phyloP scores from a whole-genome alignment of 2,888 invertebrate genomes.

The Neoaliturus tenellus region DNA sequence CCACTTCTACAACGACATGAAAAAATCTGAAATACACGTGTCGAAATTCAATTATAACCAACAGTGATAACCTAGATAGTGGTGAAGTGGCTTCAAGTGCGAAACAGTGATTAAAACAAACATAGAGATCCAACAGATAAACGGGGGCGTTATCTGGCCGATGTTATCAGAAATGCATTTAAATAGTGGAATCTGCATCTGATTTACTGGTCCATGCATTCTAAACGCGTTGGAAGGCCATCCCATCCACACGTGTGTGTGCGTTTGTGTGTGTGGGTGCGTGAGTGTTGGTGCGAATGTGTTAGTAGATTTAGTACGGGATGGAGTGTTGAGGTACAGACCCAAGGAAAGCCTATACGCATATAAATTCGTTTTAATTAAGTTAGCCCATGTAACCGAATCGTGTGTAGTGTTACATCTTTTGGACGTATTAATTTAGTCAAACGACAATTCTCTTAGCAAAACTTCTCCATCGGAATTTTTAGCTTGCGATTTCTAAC shows the following conservation, averaged over 20 bases:
- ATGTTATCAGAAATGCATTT: constrained; percentile 35
- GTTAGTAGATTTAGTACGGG: too few relatives aligned
- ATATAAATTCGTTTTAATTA: constrained; percentile 13
- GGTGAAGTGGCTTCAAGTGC: background rate
- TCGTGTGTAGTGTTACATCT: too few relatives aligned
- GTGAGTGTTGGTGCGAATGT: background rate
- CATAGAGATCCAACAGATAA: constrained; percentile 8
- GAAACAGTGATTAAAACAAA: constrained; percentile 17
- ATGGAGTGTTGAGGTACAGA: too few relatives aligned
- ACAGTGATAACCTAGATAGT: background rate
- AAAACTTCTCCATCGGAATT: too few relatives aligned
- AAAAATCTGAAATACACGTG: background rate
- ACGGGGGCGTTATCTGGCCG: background rate
- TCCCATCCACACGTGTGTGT: background rate
- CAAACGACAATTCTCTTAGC: too few relatives aligned
- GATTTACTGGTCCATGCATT: constrained; percentile 19
- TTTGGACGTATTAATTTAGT: too few relatives aligned
- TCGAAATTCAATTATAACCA: constrained; percentile 1
- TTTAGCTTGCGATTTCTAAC: too few relatives aligned
- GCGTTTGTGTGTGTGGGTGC: background rate
- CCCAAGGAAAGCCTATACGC: background rate
- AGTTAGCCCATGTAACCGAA: too few relatives aligned
- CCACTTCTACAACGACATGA: background rate
- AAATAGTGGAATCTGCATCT: constrained; percentile 33
- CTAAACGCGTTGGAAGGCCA: background rate